phyloP scores from a whole-genome alignment of 2,113 vertebrate species.

The Lota lota region DNA sequence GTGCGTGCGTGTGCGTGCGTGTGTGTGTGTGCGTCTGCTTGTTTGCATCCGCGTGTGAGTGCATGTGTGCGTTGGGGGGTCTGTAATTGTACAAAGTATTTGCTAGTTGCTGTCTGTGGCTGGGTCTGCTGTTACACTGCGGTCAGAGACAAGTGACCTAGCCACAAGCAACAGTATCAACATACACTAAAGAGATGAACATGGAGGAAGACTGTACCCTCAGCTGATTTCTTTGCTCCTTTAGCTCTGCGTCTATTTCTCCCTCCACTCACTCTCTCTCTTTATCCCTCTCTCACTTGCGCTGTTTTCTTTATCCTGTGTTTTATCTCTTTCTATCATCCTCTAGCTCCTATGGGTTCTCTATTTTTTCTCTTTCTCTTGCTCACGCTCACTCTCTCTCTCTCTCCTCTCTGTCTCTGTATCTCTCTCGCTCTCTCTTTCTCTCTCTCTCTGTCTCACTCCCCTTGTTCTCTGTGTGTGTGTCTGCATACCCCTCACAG shows the following conservation, averaged over 20 bases:
- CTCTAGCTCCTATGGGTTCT: not conserved
- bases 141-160: conserved; percentile 24
- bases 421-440: conserved; percentile 4
- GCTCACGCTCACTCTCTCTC: not conserved
- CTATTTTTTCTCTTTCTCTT: not conserved
- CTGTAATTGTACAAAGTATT: conserved; percentile 14
- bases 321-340: too few species aligned
- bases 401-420: not conserved
- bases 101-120: conserved; percentile 17
- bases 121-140: conserved; percentile 10
- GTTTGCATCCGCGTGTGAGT: too few species aligned
- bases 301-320: too few species aligned
- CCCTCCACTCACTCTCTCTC: not conserved
- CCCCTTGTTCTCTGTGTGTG: conserved; percentile 10
- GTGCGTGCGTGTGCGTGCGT: conserved; percentile 2
- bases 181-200: conserved; percentile 5
- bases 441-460: conserved; percentile 3
- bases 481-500: conserved; percentile 37
- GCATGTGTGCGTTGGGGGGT: too few species aligned
- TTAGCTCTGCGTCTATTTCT: not conserved
- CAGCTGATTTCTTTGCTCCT: too few species aligned
- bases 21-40: not conserved
- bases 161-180: conserved; percentile 17
- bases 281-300: not conserved
- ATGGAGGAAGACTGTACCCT: too few species aligned